Conservation (phyloP, 2,113 vertebrate species). For the Silurus meridionalis region DNA sequence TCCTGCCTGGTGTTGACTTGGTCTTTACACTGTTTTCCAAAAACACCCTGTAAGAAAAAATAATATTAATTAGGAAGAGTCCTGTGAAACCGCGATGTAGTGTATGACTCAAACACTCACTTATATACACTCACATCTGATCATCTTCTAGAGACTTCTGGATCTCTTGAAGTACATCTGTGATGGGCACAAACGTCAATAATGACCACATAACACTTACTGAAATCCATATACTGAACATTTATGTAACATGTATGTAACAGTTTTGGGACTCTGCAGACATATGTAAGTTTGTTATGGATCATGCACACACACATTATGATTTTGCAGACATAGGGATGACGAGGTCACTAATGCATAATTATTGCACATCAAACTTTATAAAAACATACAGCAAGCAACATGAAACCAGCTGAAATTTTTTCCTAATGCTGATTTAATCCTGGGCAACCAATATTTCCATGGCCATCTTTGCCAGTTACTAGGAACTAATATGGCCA, state of each 20-base stretch:
- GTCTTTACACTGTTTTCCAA: constrained; percentile 72
- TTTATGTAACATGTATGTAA: background rate
- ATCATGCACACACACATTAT: constrained; percentile 40
- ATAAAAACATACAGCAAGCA: constrained; percentile 35
- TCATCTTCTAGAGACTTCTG: constrained; percentile 91
- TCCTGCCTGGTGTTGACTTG: constrained; percentile 53
- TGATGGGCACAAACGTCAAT: constrained; percentile 41
- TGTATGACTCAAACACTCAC: background rate
- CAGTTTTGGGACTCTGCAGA: constrained; percentile 21
- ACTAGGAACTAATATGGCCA: constrained; percentile 26
- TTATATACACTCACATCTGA: constrained; percentile 77
- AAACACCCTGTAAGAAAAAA: constrained; percentile 62
- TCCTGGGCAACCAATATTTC: background rate
- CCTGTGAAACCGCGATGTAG: background rate
- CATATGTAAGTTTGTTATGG: constrained; percentile 21
- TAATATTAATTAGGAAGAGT: constrained; percentile 10
- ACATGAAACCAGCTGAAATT: constrained; percentile 9
- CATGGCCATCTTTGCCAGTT: constrained; percentile 22
- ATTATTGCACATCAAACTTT: constrained; percentile 15
- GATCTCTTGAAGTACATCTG: constrained; percentile 94
- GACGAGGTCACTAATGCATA: background rate
- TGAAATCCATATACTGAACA: background rate
- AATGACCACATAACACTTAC: constrained; percentile 8
- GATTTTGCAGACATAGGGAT: constrained; percentile 46
- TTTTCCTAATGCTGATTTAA: background rate